phyloP scores from a whole-genome alignment of 2,113 vertebrate species.

The Tangachromis dhanisi region DNA sequence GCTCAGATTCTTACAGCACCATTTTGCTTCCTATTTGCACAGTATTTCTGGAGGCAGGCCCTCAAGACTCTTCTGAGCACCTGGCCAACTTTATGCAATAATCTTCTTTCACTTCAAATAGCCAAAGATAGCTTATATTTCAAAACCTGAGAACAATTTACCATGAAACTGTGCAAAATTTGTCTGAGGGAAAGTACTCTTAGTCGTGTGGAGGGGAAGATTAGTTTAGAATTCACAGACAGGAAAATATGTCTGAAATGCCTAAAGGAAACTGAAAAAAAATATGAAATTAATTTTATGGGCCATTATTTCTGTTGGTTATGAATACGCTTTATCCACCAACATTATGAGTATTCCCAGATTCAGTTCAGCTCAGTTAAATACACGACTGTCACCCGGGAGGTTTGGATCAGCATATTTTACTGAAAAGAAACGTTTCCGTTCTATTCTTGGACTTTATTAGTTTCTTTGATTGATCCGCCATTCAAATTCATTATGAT shows the following conservation, averaged over 20 bases:
- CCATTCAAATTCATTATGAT: not conserved
- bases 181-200: not conserved
- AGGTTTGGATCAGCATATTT: not conserved
- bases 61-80: slow-evolving; percentile 17
- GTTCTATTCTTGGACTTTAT: not conserved
- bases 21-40: slow-evolving; percentile 21
- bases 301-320: not conserved
- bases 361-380: not conserved
- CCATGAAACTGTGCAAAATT: slow-evolving; percentile 5
- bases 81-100: not conserved
- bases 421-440: not conserved
- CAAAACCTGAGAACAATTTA: slow-evolving; percentile 36
- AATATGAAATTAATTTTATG: slow-evolving; percentile 13
- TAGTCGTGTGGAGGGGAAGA: not conserved
- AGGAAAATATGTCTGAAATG: slow-evolving; percentile 16
- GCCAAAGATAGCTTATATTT: slow-evolving; percentile 1
- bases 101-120: slow-evolving; percentile 1
- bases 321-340: not conserved
- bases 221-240: slow-evolving; percentile 20
- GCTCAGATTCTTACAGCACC: not conserved
- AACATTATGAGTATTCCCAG: not conserved
- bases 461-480: not conserved
- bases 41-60: slow-evolving; percentile 9
- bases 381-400: not conserved
- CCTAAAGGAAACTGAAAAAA: not conserved